Evolutionary conservation across 1,140 invertebrate species (phyloP).

Genomic region (Cyclina sinensis): DNA sequence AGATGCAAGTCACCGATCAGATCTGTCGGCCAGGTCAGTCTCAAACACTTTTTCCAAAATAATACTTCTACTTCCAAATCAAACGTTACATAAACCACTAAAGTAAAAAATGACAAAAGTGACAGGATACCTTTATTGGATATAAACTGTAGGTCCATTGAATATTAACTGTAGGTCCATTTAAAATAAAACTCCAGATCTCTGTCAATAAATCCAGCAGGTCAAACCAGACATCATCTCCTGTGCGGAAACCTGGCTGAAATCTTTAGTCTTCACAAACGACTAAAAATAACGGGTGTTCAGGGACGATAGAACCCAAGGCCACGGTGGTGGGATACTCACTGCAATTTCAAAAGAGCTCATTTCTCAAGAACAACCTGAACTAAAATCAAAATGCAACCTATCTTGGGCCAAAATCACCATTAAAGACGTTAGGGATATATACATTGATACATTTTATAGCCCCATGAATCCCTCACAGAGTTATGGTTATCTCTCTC

Average conservation of each 20-base stretch:
- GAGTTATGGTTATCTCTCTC: conserved; percentile 15
- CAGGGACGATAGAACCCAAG: conserved; percentile 18
- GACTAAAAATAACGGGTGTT: too few relatives aligned
- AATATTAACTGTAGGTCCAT: too few relatives aligned
- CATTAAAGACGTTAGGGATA: not conserved
- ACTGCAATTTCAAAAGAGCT: conserved; percentile 5
- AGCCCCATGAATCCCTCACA: conserved; percentile 12
- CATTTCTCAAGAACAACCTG: conserved; percentile 25
- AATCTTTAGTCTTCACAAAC: too few relatives aligned
- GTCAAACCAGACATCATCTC: not conserved
- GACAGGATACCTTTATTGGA: too few relatives aligned
- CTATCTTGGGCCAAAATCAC: conserved; percentile 13
- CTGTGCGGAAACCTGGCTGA: not conserved
- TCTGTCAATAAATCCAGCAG: conserved; percentile 4
- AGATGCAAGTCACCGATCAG: too few relatives aligned
- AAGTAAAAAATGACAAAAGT: too few relatives aligned
- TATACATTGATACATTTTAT: not conserved
- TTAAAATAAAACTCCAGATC: not conserved
- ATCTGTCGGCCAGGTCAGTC: too few relatives aligned
- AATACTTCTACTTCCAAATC: too few relatives aligned
- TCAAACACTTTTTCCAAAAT: too few relatives aligned
- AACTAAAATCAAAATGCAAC: conserved; percentile 10
- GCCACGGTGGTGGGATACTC: conserved; percentile 13
- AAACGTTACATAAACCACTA: too few relatives aligned
- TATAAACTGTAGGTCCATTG: too few relatives aligned